Evolutionary conservation across 2,113 vertebrate species (phyloP), one percentile per base, ranked within the genome.

Genomic region (Labeo catla): DNA sequence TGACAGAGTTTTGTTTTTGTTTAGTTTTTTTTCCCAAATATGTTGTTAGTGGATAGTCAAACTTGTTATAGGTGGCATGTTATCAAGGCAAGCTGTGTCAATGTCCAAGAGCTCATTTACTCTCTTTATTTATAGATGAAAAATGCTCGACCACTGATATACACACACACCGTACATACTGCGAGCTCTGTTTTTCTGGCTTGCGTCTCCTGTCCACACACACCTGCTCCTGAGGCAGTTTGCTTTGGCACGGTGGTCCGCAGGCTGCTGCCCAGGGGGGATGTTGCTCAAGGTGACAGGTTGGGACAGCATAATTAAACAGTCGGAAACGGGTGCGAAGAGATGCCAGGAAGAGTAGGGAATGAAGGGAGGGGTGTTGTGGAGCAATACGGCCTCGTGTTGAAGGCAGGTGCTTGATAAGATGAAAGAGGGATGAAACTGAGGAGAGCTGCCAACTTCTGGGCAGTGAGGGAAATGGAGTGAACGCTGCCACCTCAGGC

Each of bases 381-480:
- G 28, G 34, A 68, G 11, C 54, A 76, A 61, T 84, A 54, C 49
- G 66, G 68, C 45, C 81, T 50, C 61, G 12, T 84, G 63, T 86
- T 84, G 59, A 76, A 84, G 77, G 84, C 89, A 88, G 90, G 87
- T 86, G 87, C 86, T 72, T 86, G 89, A 90, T 89, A 85, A 90
- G 89, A 89, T 90, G 85, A 89, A 89, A 83, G 83, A 74, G 86
- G 70, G 80, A 83, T 85, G 77, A 66, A 82, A 85, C 68, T 6
- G 63, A 76, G 36, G 52, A 86, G 80, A 36, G 76, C 19, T 45
- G 86, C 85, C 85, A 85, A 82, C 59, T 57, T 88, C 34, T 74
- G 77, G 82, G 83, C 82, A 83, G 65, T 63, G 45, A 43, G 61
- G 43, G 65, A 39, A 50, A 54, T 49, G 36, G 76, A 79, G 74